phyloP scores from a whole-genome alignment of 2,888 invertebrate species.

The Erebia ligea region DNA sequence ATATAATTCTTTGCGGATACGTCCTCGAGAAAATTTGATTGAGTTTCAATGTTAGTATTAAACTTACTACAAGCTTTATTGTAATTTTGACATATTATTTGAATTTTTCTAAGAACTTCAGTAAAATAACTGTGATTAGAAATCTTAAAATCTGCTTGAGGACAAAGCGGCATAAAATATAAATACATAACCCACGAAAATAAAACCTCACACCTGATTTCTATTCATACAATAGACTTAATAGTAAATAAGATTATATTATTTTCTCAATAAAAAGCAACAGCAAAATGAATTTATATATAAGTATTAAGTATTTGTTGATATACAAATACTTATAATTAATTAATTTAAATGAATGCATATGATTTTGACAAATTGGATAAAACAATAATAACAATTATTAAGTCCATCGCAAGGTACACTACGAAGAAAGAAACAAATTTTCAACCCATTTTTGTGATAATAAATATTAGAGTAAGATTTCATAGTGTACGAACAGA shows the following conservation, averaged over 20 bases:
- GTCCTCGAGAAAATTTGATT: slow-evolving; percentile 55
- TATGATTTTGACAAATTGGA: too few relatives aligned
- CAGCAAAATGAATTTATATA: neutral
- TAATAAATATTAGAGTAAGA: slow-evolving; percentile 24
- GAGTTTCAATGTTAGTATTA: neutral
- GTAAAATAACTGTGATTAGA: too few relatives aligned
- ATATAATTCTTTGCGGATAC: slow-evolving; percentile 61
- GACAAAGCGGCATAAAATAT: slow-evolving; percentile 69
- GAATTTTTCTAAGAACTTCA: neutral
- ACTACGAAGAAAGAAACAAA: slow-evolving; percentile 31
- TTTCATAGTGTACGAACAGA: slow-evolving; percentile 51
- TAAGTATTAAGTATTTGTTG: neutral
- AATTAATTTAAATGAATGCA: too few relatives aligned
- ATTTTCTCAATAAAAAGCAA: neutral
- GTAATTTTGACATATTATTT: neutral
- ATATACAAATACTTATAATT: neutral
- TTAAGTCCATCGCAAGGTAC: slow-evolving; percentile 32
- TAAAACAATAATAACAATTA: neutral
- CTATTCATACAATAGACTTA: slow-evolving; percentile 15
- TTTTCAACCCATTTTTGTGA: slow-evolving; percentile 29
- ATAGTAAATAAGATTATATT: neutral
- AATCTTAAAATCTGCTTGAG: slow-evolving; percentile 57
- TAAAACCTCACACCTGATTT: slow-evolving; percentile 21
- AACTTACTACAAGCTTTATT: neutral
- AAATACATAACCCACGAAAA: slow-evolving; percentile 36